Conservation (phyloP, 2,797 vertebrate genomes). For the Gymnothorax reevesii region DNA sequence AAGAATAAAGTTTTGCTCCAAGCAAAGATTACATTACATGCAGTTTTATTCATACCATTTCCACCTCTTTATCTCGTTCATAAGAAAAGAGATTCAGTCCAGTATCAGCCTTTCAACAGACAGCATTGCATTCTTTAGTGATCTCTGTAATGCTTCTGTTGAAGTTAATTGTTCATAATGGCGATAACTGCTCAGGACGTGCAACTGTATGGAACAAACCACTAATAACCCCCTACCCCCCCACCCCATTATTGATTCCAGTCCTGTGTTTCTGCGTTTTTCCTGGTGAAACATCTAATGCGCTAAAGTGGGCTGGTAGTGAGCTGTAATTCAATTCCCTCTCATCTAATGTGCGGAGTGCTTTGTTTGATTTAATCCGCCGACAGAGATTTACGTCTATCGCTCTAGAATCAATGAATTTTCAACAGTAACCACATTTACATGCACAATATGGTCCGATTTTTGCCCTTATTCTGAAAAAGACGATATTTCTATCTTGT, state of each 20-base stretch:
- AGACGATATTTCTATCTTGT: too few relatives aligned
- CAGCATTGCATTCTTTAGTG: not conserved
- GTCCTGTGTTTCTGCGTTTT: not conserved
- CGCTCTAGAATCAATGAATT: conserved; percentile 35
- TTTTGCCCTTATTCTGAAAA: too few relatives aligned
- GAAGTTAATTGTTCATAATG: not conserved
- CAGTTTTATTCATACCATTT: too few relatives aligned
- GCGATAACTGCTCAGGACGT: not conserved
- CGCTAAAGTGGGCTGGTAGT: conserved; percentile 34
- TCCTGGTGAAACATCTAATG: conserved; percentile 35
- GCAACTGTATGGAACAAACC: not conserved
- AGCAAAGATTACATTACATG: too few relatives aligned
- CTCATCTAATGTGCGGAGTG: conserved; percentile 61
- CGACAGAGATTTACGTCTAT: conserved; percentile 37
- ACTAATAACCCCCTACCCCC: too few relatives aligned
- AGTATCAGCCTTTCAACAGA: not conserved
- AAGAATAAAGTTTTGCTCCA: too few relatives aligned
- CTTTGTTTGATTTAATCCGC: conserved; percentile 49
- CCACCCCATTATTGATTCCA: conserved; percentile 5
- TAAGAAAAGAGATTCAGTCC: not conserved
- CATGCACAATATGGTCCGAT: too few relatives aligned
- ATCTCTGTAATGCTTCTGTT: conserved; percentile 9
- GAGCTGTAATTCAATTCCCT: conserved; percentile 60
- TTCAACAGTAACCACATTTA: conserved; percentile 22
- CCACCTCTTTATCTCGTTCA: too few relatives aligned